Base-by-base conservation (phyloP, 2,797 vertebrate genomes). In the Gobionotothen gibberifrons region DNA sequence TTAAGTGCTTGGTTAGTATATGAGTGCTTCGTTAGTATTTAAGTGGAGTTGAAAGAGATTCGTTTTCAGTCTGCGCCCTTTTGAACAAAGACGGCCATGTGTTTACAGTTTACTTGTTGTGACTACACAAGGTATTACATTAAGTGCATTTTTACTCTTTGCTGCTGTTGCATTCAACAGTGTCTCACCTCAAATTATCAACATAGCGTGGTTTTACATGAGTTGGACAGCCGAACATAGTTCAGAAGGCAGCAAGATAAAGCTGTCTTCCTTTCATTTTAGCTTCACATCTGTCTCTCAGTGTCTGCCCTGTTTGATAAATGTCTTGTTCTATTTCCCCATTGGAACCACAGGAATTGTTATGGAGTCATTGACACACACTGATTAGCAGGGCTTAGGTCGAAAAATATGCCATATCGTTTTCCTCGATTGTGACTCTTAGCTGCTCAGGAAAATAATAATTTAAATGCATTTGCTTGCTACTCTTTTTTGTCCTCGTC, bases 401-500 rank as follows among this genome's bases (percentile, higher is more conserved):
- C 43, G 7, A 7, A 51, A 67, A 43, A 49, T 43, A 14, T 66
- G 29, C 10, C 21, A 32, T 42, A 64, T n/a, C n/a, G 7, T 59
- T 4, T 56, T 43, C 11, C 44, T 22, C 15, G 22, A 19, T 11
- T 19, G 9, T 43, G 51, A 49, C 26, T 60, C 47, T 61, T 26
- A 58, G 13, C 48, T 56, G 8, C 16, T 51, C 22, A 2, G 1
- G 14, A 57, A 36, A 77, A 57, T 46, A 19, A 57, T 60, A 7
- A 74, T 77, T 46, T 7, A 16, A 64, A 66, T 46, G 53, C 54
- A 65, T 74, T 29, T 63, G 44, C 62, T 15, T 65, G 51, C 21
- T 42, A 63, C 15, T 46, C 4, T 62, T 47, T 69, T 61, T 62
- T 73, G 57, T 29, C 71, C 57, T 46, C 46, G 82, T 87, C 77